These are phyloP conservation scores for Xylota segnis DNA, from an alignment of 2,888 invertebrate species.

Conservation along the genomic window DNA sequence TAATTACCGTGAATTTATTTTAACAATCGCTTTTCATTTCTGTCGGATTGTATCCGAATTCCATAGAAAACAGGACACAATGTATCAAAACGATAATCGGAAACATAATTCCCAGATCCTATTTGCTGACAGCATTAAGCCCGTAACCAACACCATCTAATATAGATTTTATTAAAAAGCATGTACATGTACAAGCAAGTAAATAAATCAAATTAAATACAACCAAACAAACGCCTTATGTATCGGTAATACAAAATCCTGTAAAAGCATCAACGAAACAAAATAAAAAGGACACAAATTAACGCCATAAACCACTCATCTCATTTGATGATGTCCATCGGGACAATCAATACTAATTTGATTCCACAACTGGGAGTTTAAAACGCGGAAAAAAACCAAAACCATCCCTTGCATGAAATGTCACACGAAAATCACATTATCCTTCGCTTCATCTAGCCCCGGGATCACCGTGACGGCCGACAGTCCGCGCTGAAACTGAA, in stretches of 20 bases:
- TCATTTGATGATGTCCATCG: conserved; percentile 53
- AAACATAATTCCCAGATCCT: neutral
- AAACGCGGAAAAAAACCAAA: conserved; percentile 7
- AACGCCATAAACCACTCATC: conserved; percentile 57
- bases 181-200: conserved; percentile 7
- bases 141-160: neutral
- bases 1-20: no score
- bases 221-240: conserved; percentile 27
- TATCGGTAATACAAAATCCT: conserved; percentile 3
- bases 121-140: neutral
- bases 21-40: no score
- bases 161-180: neutral
- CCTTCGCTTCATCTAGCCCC: conserved; percentile 54
- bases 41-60: no score
- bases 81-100: neutral
- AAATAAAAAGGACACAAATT: conserved; percentile 37
- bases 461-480: conserved; percentile 23
- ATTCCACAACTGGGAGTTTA: conserved; percentile 60
- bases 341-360: conserved; percentile 73
- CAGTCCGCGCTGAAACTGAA: conserved; percentile 65
- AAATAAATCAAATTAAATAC: conserved; percentile 31
- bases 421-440: conserved; percentile 72
- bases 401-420: conserved; percentile 47
- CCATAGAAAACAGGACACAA: neutral
- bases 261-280: conserved; percentile 17